A percentile compares a stretch with the other conserved stretches of the same genome.
Conservation (phyloP, 2,113 vertebrate genomes). For the Paedocypris sp. region DNA sequence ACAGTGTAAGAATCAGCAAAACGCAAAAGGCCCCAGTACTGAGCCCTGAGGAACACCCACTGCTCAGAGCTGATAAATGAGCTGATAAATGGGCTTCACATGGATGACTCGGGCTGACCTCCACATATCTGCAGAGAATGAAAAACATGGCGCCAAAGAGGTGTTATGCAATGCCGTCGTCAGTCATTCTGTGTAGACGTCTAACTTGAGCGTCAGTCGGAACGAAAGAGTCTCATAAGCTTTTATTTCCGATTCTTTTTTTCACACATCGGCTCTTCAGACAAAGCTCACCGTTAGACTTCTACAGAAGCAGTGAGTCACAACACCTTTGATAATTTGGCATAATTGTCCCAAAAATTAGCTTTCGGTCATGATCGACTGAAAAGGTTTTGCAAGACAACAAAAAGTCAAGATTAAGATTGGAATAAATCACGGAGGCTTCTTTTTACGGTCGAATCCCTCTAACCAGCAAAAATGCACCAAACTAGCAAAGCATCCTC, state of each 20-base stretch:
- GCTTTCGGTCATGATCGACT: too few relatives aligned
- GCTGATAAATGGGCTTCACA: constrained; percentile 1
- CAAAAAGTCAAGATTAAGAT: too few relatives aligned
- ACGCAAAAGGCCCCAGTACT: too few relatives aligned
- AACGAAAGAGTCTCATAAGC: background rate
- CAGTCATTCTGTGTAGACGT: background rate
- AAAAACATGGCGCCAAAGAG: background rate
- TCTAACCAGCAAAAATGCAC: background rate
- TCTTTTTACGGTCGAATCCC: too few relatives aligned
- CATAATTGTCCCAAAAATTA: too few relatives aligned
- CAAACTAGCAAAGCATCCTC: background rate
- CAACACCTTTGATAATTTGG: too few relatives aligned
- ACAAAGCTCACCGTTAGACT: too few relatives aligned
- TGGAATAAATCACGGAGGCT: too few relatives aligned
- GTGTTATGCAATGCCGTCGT: too few relatives aligned
- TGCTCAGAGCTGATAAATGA: constrained; percentile 5
- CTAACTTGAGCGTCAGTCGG: background rate
- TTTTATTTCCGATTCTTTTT: background rate
- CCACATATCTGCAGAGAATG: background rate
- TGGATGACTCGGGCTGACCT: constrained; percentile 16
- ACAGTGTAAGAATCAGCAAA: constrained; percentile 1
- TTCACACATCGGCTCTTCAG: too few relatives aligned
- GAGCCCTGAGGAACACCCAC: background rate
- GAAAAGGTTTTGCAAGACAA: too few relatives aligned
- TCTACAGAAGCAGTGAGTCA: too few relatives aligned